These are phyloP conservation scores for Clarias magur DNA, from an alignment of 2,113 vertebrate species.

Conservation along the genomic window DNA sequence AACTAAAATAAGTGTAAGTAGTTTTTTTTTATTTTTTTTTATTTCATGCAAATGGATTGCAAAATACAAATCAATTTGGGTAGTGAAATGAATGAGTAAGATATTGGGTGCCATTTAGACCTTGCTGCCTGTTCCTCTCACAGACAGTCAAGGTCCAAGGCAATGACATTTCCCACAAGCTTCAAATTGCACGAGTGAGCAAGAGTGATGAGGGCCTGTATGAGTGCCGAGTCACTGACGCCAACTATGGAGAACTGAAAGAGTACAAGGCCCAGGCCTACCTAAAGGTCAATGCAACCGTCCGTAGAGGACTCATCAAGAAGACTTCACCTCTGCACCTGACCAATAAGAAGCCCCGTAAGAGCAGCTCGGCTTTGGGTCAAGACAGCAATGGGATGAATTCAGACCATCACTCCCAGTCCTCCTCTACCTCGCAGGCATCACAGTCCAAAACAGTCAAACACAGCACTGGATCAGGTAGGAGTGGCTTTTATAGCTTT, in stretches of 20 bases:
- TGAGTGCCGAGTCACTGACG: constrained; percentile 90
- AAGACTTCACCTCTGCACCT: constrained; percentile 91
- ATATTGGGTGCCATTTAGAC: constrained; percentile 24
- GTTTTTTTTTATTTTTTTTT: background rate
- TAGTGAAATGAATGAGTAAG: constrained; percentile 31
- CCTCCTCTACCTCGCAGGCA: constrained; percentile 84
- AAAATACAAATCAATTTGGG: background rate
- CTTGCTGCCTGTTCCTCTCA: constrained; percentile 32
- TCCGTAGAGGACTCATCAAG: constrained; percentile 82
- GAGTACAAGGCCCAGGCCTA: constrained; percentile 93
- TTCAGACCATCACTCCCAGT: constrained; percentile 77
- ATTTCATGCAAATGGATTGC: background rate
- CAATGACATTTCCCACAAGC: constrained; percentile 97
- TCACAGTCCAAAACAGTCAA: constrained; percentile 84
- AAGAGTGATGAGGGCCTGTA: constrained; percentile 92
- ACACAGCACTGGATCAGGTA: constrained; percentile 93
- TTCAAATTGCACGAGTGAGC: constrained; percentile 91
- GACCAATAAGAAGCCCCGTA: constrained; percentile 88
- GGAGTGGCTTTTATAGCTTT: constrained; percentile 44
- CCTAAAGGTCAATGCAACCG: constrained; percentile 84
- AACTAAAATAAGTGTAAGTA: constrained; percentile 79
- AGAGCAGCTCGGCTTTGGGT: constrained; percentile 73
- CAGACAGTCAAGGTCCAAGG: constrained; percentile 98
- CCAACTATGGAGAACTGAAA: constrained; percentile 89
- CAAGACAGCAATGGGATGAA: constrained; percentile 77